Evolutionary conservation across 1,140 invertebrate genomes (phyloP).

Genomic region (Microplitis demolitor): DNA sequence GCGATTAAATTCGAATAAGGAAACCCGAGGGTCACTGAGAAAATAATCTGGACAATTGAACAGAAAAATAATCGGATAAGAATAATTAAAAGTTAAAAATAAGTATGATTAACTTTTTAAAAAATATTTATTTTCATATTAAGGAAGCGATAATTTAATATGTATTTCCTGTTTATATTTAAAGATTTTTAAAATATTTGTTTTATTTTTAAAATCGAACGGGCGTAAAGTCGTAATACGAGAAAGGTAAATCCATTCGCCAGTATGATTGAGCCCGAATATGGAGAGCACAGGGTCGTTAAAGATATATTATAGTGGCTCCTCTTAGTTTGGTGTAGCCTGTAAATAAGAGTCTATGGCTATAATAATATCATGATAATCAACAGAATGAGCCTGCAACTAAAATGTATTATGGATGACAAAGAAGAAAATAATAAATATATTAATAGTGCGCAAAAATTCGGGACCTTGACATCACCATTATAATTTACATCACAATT

Average conservation of each 20-base stretch:
- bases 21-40: constrained; percentile 10
- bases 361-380: constrained; percentile 33
- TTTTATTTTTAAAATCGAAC: constrained; percentile 8
- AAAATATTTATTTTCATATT: background rate
- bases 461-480: constrained; percentile 46
- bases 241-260: constrained; percentile 25
- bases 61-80: background rate
- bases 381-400: constrained; percentile 38
- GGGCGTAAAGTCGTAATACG: background rate
- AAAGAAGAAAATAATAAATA: background rate
- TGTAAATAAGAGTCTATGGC: constrained; percentile 7
- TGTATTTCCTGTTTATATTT: constrained; percentile 18
- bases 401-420: background rate
- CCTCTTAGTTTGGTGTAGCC: constrained; percentile 38
- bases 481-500: constrained; percentile 36
- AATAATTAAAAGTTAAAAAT: background rate
- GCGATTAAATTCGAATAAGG: constrained; percentile 35
- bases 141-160: background rate
- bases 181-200: background rate
- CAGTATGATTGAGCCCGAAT: constrained; percentile 27
- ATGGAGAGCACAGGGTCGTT: constrained; percentile 22
- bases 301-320: constrained; percentile 24
- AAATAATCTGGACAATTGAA: constrained; percentile 8
- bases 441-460: constrained; percentile 41
- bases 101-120: background rate